phyloP scores from a whole-genome alignment of 2,888 invertebrate species.

The Altica lythri region DNA sequence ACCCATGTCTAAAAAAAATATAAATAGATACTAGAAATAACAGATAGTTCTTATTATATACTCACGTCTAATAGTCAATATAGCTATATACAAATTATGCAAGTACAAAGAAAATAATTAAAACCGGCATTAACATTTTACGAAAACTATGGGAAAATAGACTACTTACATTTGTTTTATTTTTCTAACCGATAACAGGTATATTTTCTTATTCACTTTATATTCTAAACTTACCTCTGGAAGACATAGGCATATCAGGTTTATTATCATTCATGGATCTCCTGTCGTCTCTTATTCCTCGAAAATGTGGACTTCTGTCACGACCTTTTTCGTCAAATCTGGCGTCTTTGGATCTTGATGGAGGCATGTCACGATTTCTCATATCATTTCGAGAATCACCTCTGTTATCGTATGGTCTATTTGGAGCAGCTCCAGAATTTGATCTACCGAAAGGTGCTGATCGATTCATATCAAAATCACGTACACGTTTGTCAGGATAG shows the following conservation, averaged over 20 bases:
- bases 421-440: conserved; percentile 37
- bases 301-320: conserved; percentile 51
- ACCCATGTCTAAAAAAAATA: conserved; percentile 38
- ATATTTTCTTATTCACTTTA: neutral
- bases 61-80: too few species aligned
- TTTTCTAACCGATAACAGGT: neutral
- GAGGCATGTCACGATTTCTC: conserved; percentile 27
- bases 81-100: too few species aligned
- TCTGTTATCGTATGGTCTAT: conserved; percentile 40
- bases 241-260: conserved; percentile 43
- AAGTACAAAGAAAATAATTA: too few species aligned
- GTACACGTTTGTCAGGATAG: conserved; percentile 47
- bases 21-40: conserved; percentile 7
- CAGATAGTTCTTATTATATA: neutral
- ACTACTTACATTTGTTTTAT: too few species aligned
- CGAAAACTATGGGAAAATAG: too few species aligned
- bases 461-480: conserved; percentile 45
- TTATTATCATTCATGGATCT: conserved; percentile 43
- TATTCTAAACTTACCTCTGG: conserved; percentile 54
- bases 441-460: conserved; percentile 37
- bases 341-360: conserved; percentile 42
- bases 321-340: conserved; percentile 48
- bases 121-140: too few species aligned
- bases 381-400: conserved; percentile 33
- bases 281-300: conserved; percentile 45